Base-by-base conservation (phyloP, 2,113 vertebrate genomes). In the Spea multiplicata region DNA sequence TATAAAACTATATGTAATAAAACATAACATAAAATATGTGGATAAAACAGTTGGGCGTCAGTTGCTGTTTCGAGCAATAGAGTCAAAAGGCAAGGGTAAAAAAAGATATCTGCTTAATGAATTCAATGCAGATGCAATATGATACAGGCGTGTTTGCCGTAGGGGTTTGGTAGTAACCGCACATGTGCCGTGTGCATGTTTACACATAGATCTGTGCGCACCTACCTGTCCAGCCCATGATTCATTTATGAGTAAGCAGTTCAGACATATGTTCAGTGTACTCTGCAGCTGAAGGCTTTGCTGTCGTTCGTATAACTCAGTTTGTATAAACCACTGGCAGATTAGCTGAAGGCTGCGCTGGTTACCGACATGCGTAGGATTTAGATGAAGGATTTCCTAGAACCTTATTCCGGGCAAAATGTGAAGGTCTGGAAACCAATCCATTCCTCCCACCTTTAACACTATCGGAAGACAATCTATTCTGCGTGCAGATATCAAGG, bases 211-310 rank as follows among this genome's bases (percentile, higher is more conserved):
- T 62, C 75, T n/a, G 6, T 44, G 12, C 4, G 6, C 12, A 44
- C 50, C 69, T 52, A 69, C 13, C 47, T 14, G n/a, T 70, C 12
- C 4, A 48, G 17, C 70, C 9, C 45, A 80, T 80, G 78, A 80
- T 59, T 80, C 71, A 80, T 68, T 74, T 73, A 74, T 80, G 65
- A 72, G 78, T 30, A 45, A 66, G 62, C 66, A 72, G 73, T 66
- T 44, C 65, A 73, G 71, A 45, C 71, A 80, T 65, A 80, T 74
- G 71, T 17, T 73, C 16, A 46, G 12, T 44, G 76, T 55, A 16
- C 16, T 47, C 17, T 55, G 14, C 76, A 57, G 17, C 44, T 73
- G 61, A 66, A 78, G 69, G 52, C 59, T 66, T 80, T 66, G 16
- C 45, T 74, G 78, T 50, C 78, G 74, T 47, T 59, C 10, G 52